Evolutionary conservation across 1,140 invertebrate genomes (phyloP), one percentile per base, ranked within the genome.

Genomic region (Pseudomyrmex pallidus): DNA sequence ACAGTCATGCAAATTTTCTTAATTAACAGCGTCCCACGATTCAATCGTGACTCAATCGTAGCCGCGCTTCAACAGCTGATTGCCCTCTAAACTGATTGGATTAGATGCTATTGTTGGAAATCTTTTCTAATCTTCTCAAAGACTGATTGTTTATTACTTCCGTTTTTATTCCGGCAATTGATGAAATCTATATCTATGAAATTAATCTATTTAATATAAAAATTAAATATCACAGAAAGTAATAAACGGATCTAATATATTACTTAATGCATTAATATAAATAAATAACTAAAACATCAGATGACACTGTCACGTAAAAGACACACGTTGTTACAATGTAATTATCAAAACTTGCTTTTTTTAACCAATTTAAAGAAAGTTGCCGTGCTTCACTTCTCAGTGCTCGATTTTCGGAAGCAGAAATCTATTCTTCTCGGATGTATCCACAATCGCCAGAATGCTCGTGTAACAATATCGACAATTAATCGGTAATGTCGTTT

Each of bases 1-100:
- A 85, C 86, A 70, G 72, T 82, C 83, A 88, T 88, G 86, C 83
- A 85, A 88, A 88, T 88, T 85, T 87, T 87, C 76, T 87, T 85
- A 88, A 88, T 88, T 85, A 87, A 70, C 61, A 50, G 35, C 83
- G 64, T 66, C 63, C 82, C 73, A 74, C 54, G 44, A 72, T 88
- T 57, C 56, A 80, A 35, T 10, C 17, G 10, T 66, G 73, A 56
- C 52, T 50, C 52, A 59, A 25, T 62, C 25, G 46, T 54, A 74
- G 59, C 48, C 22, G 59, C 17, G 35, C 9, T 67, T 50, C 10
- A 59, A n/a, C 25, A 59, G 12, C 8, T n/a, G n/a, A 59, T 50
- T 46, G 50, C 25, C 15, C 9, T 50, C 22, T 35, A 17, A 46
- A 66, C 46, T 77, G 44, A 3, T 57, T 35, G 61, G 20, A 77